Evolutionary conservation across 2,797 vertebrate species (phyloP), one percentile per base, ranked within the genome.

Genomic region (Serranus cabrilla): DNA sequence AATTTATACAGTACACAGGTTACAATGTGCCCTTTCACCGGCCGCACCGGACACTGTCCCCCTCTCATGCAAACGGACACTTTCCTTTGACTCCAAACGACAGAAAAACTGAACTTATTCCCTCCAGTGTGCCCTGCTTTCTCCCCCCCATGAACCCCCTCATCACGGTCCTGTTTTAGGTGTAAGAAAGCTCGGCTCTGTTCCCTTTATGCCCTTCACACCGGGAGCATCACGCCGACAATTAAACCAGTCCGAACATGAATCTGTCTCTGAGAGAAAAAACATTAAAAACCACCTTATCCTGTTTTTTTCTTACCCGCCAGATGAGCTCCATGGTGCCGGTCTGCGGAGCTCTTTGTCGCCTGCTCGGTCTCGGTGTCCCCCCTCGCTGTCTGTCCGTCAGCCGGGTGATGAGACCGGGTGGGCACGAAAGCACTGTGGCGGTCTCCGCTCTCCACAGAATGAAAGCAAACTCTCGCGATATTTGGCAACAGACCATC

Each of bases 401-500:
- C 78, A 64, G 59, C 23, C 76, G 59, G 58, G 77, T 68, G 89
- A 86, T 74, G 78, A 73, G 80, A 88, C 76, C 80, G 74, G 81
- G 58, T 51, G 42, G 62, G 43, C 51, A 46, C 20, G 5, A 59
- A 45, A 4, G 55, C 39, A 40, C 55, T 8, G 58, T 11, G 14
- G 72, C 64, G 40, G 59, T 70, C 72, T 60, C 0, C 13, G 42
- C 64, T 27, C 40, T 12, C 3, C 31, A 17, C n/a, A 34, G n/a
- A 11, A 16, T 5, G 18, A 1, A 34, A 40, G 59, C 27, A 1
- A 58, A 54, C 0, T 71, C 66, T 88, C 87, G 87, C 87, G 87
- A 85, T 73, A 82, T 47, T 50, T 71, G 6, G 2, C 7, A 1
- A 6, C 7, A 1, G 8, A 13, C 16, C 13, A n/a, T 55, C 16